Evolutionary conservation across 2,888 invertebrate species (phyloP).

Genomic region (Pecten maximus): DNA sequence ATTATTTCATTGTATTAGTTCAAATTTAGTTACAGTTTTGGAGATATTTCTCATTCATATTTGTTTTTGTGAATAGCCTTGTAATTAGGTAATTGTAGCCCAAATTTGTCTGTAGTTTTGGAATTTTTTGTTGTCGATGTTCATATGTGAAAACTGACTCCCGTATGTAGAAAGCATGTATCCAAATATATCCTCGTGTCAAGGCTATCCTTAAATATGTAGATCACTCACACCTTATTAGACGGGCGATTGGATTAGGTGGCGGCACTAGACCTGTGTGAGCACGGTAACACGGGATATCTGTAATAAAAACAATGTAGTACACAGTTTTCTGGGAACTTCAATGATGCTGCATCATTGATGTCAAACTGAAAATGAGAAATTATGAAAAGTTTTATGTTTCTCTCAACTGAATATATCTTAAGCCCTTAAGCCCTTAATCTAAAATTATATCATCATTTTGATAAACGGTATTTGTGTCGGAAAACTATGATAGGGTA

Average conservation of each 20-base stretch:
- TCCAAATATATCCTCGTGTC: neutral
- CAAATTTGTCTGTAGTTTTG: neutral
- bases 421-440: too few relatives aligned
- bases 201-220: constrained; percentile 17
- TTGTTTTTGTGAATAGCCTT: neutral
- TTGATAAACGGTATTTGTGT: too few relatives aligned
- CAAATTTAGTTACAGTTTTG: neutral
- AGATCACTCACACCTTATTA: constrained; percentile 16
- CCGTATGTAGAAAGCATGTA: neutral
- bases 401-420: too few relatives aligned
- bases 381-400: too few relatives aligned
- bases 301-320: neutral
- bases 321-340: too few relatives aligned
- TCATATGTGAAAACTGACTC: neutral
- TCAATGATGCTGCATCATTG: too few relatives aligned
- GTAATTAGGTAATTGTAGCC: neutral
- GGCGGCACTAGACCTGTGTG: neutral
- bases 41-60: neutral
- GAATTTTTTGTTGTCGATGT: neutral
- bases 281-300: neutral
- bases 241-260: constrained; percentile 1
- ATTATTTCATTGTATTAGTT: neutral
- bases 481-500: too few relatives aligned
- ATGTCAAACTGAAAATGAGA: too few relatives aligned
- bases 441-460: too few relatives aligned